These are phyloP conservation scores for Ctenomys sociabilis DNA, from an alignment of 2,113 vertebrate species.

Conservation along the genomic window DNA sequence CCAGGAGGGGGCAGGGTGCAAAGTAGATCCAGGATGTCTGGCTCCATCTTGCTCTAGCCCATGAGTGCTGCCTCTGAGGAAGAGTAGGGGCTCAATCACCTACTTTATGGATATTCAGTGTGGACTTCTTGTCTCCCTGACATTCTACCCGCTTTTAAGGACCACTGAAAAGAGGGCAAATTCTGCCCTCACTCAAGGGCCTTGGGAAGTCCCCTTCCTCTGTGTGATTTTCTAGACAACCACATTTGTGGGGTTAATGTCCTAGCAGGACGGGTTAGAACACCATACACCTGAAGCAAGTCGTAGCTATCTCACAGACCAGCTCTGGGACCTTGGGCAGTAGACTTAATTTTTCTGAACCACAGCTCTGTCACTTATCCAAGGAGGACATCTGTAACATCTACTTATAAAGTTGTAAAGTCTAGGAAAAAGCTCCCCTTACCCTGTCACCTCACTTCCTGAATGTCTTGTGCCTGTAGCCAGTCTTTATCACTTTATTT, in stretches of 20 bases:
- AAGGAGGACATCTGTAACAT: neutral
- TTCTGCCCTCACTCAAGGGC: neutral
- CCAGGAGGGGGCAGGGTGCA: neutral
- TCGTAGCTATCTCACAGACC: neutral
- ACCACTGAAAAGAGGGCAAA: neutral
- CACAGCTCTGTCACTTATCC: neutral
- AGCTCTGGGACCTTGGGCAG: neutral
- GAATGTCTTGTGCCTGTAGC: neutral
- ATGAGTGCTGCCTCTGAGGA: neutral
- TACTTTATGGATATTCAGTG: neutral
- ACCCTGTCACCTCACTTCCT: neutral
- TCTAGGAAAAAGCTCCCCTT: neutral
- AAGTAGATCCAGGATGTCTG: neutral
- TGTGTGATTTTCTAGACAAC: neutral
- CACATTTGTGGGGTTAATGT: neutral
- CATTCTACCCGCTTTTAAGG: neutral
- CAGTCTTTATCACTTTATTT: neutral
- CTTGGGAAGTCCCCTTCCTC: neutral
- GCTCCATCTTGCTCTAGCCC: neutral
- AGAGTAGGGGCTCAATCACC: neutral
- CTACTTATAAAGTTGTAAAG: neutral
- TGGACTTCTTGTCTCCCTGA: neutral
- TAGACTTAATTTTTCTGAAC: neutral
- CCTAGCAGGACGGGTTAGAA: neutral
- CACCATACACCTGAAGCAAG: neutral